Evolutionary conservation across 2,888 invertebrate species (phyloP).

Genomic region (Epinotia demarniana): DNA sequence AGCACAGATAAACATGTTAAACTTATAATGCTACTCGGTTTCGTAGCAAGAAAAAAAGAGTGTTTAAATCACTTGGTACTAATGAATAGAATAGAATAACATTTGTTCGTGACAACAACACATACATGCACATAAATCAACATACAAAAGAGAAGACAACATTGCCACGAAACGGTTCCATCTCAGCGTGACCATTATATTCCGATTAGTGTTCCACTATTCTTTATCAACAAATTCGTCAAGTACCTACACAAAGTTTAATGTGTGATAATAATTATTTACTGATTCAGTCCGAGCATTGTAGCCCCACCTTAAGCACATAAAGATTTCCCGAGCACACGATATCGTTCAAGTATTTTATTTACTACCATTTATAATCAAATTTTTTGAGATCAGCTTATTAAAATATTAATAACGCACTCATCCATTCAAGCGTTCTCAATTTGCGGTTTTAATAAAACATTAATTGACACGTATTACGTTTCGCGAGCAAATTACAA

Average conservation of each 20-base stretch:
- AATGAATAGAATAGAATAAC: no score
- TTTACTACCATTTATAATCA: constrained; percentile 27
- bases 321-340: constrained; percentile 11
- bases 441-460: constrained; percentile 75
- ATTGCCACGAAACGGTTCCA: no score
- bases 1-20: no score
- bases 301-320: constrained; percentile 1
- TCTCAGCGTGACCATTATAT: background rate
- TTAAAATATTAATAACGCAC: constrained; percentile 76
- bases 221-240: constrained; percentile 1
- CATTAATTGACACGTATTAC: constrained; percentile 83
- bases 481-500: constrained; percentile 79
- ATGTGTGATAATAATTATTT: background rate
- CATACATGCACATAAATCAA: no score
- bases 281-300: constrained; percentile 1
- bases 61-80: no score
- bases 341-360: constrained; percentile 24
- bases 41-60: no score
- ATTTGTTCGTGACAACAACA: no score
- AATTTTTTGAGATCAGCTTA: constrained; percentile 58
- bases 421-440: constrained; percentile 66
- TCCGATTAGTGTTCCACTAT: background rate
- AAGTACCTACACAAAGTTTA: constrained; percentile 53
- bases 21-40: no score
- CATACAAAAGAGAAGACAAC: no score